Evolutionary conservation across 23 tunicate genomes (phyloP).

Genomic region (Ciona savignyi): DNA sequence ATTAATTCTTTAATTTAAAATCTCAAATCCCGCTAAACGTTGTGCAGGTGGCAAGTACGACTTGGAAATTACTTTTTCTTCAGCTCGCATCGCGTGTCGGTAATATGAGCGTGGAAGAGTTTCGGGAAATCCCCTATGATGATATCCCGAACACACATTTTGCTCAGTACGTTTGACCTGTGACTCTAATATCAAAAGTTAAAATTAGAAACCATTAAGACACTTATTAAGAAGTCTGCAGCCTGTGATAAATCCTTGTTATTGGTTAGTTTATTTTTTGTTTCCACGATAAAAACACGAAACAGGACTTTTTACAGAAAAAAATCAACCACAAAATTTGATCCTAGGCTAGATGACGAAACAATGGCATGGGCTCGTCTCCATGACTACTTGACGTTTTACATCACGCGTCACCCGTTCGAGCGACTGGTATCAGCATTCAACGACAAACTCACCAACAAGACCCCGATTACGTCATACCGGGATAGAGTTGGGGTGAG

Average conservation of each 20-base stretch:
- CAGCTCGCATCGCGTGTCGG: constrained; percentile 9
- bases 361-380: constrained; percentile 5
- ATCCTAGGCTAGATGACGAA: constrained; percentile 14
- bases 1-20: too few species aligned
- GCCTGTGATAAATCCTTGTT: too few species aligned
- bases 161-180: background rate
- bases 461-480: constrained; percentile 8
- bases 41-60: constrained; percentile 56
- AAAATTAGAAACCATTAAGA: too few species aligned
- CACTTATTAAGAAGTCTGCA: too few species aligned
- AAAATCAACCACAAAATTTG: too few species aligned
- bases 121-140: constrained; percentile 11
- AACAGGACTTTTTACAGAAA: too few species aligned
- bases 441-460: constrained; percentile 33
- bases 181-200: too few species aligned
- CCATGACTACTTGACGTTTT: constrained; percentile 28
- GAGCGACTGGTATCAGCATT: constrained; percentile 63
- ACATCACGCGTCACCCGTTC: constrained; percentile 60
- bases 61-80: constrained; percentile 33
- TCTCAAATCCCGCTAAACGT: too few species aligned
- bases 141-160: constrained; percentile 44
- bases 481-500: constrained; percentile 2
- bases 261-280: too few species aligned
- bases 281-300: too few species aligned
- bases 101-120: constrained; percentile 3